Evolutionary conservation across 2,113 vertebrate genomes (phyloP).

Genomic region (Corythaixoides concolor): DNA sequence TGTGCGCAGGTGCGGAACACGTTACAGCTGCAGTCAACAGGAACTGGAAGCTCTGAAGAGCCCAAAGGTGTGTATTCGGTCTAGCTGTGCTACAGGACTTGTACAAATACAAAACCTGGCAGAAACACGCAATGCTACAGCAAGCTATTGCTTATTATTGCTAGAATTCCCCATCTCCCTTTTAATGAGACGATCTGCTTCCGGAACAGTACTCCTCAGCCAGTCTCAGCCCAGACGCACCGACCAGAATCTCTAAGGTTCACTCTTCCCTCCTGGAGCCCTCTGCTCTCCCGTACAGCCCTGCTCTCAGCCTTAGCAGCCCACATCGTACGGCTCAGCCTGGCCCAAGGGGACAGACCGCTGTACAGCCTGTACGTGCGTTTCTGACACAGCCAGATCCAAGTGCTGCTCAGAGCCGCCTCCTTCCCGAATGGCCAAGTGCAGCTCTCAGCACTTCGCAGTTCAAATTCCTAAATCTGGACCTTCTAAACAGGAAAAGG

Average conservation of each 20-base stretch:
- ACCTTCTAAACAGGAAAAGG: not conserved
- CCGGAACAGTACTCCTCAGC: not conserved
- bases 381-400: not conserved
- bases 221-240: not conserved
- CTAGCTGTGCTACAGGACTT: not conserved
- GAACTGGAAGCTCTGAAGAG: not conserved
- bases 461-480: not conserved
- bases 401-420: not conserved
- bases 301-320: not conserved
- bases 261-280: not conserved
- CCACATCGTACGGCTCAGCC: fast-evolving
- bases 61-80: not conserved
- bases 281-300: not conserved
- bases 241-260: not conserved
- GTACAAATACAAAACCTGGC: not conserved
- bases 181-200: not conserved
- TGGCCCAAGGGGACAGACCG: not conserved
- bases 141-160: not conserved
- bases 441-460: not conserved
- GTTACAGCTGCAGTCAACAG: not conserved
- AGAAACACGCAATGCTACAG: not conserved
- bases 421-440: not conserved
- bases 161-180: not conserved
- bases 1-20: not conserved
- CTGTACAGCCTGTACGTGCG: fast-evolving